Evolutionary conservation across 2,797 vertebrate species (phyloP).

Genomic region (Harpagifer antarcticus): DNA sequence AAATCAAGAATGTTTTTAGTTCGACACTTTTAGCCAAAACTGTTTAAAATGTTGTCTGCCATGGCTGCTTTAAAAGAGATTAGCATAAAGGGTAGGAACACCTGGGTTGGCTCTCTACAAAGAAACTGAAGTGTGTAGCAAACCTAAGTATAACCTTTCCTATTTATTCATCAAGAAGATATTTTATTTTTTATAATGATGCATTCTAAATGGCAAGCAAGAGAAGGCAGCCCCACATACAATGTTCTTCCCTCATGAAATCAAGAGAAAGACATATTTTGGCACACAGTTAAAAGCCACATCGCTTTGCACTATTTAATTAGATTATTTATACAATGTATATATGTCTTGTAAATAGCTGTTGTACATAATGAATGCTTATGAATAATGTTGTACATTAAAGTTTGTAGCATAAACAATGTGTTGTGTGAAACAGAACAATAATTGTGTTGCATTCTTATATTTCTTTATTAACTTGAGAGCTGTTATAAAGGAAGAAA

Average conservation of each 20-base stretch:
- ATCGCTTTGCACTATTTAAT: constrained; percentile 56
- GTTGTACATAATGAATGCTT: constrained; percentile 41
- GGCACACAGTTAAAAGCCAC: constrained; percentile 32
- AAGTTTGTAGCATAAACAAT: constrained; percentile 52
- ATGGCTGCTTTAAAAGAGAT: neutral
- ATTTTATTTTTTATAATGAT: neutral
- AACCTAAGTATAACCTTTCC: neutral
- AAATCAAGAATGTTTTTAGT: constrained; percentile 11
- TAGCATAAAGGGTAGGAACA: neutral
- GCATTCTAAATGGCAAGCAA: neutral
- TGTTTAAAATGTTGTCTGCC: constrained; percentile 20
- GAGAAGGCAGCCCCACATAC: neutral
- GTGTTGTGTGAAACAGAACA: constrained; percentile 12
- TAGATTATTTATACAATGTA: constrained; percentile 37
- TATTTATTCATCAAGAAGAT: neutral
- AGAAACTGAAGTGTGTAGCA: constrained; percentile 2
- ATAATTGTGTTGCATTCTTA: too few species aligned
- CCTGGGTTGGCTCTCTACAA: constrained; percentile 1
- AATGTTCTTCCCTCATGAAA: constrained; percentile 15
- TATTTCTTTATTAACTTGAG: too few species aligned
- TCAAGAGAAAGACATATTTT: constrained; percentile 15
- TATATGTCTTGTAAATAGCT: constrained; percentile 46
- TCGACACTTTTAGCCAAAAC: constrained; percentile 21
- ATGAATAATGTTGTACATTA: constrained; percentile 60
- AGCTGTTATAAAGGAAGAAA: too few species aligned